These are phyloP conservation scores for Dicaeum eximium DNA, from an alignment of 2,113 vertebrate genomes.

Conservation along the genomic window DNA sequence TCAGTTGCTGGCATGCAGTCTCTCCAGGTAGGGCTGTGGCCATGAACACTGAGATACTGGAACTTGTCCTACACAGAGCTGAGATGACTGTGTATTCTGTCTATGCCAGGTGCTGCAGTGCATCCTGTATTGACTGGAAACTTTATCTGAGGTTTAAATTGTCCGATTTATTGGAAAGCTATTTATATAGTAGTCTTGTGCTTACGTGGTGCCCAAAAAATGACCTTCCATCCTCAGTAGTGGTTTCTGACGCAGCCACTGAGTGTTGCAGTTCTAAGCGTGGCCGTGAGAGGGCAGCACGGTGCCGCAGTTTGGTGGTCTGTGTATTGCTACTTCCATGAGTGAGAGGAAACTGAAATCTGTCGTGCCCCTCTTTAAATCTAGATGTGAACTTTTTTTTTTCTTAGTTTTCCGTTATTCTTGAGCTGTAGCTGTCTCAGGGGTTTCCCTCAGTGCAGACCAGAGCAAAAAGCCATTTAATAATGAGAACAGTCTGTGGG, in stretches of 20 bases:
- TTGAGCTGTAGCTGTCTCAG: background rate
- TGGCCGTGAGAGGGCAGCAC: slow-evolving; percentile 62
- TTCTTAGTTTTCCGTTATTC: background rate
- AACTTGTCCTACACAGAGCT: background rate
- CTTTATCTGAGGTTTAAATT: background rate
- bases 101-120: background rate
- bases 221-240: background rate
- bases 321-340: background rate
- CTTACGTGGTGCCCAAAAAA: background rate
- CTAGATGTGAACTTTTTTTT: background rate
- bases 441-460: background rate
- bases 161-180: background rate
- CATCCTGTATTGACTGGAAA: background rate
- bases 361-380: background rate
- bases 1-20: accelerated
- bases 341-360: background rate
- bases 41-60: accelerated
- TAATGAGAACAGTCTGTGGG: background rate
- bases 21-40: background rate
- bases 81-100: background rate
- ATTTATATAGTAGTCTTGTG: background rate
- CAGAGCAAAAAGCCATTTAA: background rate
- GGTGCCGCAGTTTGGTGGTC: background rate
- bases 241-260: background rate
- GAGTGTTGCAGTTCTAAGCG: background rate